These are phyloP conservation scores for Chrysocyon brachyurus DNA, from an alignment of 2,797 vertebrate genomes.

Conservation along the genomic window DNA sequence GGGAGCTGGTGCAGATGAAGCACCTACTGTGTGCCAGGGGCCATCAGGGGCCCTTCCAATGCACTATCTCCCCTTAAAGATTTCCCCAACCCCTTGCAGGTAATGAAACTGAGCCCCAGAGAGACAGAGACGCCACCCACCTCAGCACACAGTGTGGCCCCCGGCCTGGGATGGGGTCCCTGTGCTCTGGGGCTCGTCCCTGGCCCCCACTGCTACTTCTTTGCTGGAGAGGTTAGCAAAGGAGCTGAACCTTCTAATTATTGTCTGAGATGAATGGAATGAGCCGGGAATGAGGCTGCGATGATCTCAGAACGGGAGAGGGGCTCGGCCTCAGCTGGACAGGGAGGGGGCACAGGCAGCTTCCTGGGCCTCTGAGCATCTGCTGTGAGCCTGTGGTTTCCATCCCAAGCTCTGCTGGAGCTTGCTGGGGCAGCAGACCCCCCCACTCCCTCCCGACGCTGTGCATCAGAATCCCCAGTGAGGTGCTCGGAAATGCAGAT, in stretches of 20 bases:
- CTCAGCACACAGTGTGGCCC: too few species aligned
- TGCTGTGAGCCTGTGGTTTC: background rate
- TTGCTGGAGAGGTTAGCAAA: background rate
- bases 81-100: background rate
- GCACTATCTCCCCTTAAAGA: background rate
- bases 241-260: background rate
- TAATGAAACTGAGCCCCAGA: background rate
- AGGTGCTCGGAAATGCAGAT: background rate
- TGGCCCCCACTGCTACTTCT: too few species aligned
- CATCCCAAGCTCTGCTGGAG: too few species aligned
- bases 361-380: background rate
- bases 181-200: rapidly evolving
- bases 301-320: background rate
- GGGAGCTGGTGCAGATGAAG: background rate
- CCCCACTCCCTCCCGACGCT: background rate
- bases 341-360: background rate
- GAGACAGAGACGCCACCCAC: rapidly evolving
- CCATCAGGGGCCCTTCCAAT: background rate
- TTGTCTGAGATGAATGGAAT: background rate
- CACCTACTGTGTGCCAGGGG: background rate
- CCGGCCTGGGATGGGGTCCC: rapidly evolving
- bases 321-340: background rate
- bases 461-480: background rate
- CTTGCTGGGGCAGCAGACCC: background rate
- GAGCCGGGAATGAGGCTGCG: rapidly evolving